Percentiles rank a stretch among this genome's conserved stretches.
Evolutionary conservation across 2,113 vertebrate species (phyloP).

Genomic region (Orientallactaga bullata): DNA sequence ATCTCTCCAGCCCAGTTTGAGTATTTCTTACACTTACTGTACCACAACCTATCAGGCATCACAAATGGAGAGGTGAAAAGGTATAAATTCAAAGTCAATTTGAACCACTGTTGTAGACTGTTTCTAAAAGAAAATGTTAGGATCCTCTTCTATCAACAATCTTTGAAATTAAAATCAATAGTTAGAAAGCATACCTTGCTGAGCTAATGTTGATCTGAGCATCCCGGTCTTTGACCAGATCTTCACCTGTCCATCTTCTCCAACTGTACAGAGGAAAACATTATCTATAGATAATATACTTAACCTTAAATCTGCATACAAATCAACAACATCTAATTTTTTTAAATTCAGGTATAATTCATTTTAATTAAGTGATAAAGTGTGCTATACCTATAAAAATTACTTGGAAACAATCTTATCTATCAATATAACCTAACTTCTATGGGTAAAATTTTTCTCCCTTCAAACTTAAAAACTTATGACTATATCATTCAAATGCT

Average conservation of each 20-base stretch:
- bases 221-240: constrained; percentile 99
- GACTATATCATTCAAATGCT: constrained; percentile 39
- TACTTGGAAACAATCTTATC: constrained; percentile 46
- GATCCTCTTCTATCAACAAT: not conserved
- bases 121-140: constrained; percentile 26
- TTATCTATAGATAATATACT: constrained; percentile 51
- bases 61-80: constrained; percentile 38
- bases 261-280: constrained; percentile 87
- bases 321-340: not conserved
- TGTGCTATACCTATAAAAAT: constrained; percentile 34
- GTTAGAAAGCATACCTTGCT: constrained; percentile 91
- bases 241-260: constrained; percentile 99
- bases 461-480: constrained; percentile 48
- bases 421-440: constrained; percentile 57
- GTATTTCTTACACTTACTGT: constrained; percentile 47
- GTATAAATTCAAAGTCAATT: constrained; percentile 29
- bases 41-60: not conserved
- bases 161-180: constrained; percentile 18
- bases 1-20: too few species aligned
- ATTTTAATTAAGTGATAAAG: constrained; percentile 25
- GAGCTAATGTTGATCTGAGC: constrained; percentile 96
- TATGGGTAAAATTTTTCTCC: constrained; percentile 45
- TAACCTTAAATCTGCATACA: constrained; percentile 50
- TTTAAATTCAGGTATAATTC: constrained; percentile 59
- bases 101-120: not conserved